Conservation (phyloP, 2,113 vertebrate genomes). For the Pseudorasbora parva region DNA sequence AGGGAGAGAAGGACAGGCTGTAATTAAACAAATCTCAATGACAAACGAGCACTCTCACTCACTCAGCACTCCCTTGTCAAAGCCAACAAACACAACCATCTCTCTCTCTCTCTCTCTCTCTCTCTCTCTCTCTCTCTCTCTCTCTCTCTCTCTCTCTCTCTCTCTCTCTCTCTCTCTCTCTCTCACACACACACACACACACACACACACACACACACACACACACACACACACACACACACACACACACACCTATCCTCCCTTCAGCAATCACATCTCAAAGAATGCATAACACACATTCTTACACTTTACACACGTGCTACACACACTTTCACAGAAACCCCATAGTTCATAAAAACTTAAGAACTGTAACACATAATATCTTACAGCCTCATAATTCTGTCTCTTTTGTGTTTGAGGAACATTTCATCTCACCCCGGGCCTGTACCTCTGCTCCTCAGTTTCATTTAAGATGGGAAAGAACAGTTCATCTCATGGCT, state of each 20-base stretch:
- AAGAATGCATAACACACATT: constrained; percentile 7
- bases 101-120: background rate
- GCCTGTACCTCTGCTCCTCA: background rate
- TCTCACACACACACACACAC: constrained; percentile 17
- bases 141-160: too few relatives aligned
- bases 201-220: constrained; percentile 18
- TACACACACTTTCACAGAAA: background rate
- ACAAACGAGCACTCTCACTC: constrained; percentile 44
- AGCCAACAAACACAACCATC: constrained; percentile 29
- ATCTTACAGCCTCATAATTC: constrained; percentile 16
- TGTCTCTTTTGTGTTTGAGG: constrained; percentile 29
- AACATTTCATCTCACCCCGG: background rate
- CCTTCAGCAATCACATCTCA: constrained; percentile 4
- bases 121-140: too few relatives aligned
- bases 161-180: too few relatives aligned
- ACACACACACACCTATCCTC: constrained; percentile 21
- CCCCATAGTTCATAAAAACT: background rate
- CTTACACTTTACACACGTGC: background rate
- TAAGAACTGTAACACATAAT: constrained; percentile 18
- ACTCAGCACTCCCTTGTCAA: constrained; percentile 30
- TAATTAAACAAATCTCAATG: constrained; percentile 48
- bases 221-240: constrained; percentile 19
- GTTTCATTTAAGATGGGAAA: constrained; percentile 13
- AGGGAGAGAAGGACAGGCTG: constrained; percentile 12
- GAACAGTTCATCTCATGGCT: background rate